phyloP scores from a whole-genome alignment of 2,113 vertebrate species.

The Lampris megalopsis region DNA sequence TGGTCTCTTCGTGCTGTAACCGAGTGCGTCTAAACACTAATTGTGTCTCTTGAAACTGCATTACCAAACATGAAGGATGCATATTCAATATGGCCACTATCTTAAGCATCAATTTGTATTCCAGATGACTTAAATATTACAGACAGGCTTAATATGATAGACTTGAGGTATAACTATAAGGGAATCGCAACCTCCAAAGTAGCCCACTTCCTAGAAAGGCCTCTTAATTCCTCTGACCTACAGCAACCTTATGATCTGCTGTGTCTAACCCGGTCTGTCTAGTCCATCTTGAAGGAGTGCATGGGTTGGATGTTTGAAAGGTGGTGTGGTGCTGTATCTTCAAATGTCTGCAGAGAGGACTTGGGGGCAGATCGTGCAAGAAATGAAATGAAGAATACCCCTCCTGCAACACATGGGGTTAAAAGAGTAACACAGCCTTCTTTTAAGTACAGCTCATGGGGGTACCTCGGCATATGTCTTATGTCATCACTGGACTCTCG shows the following conservation, averaged over 20 bases:
- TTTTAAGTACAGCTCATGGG: background rate
- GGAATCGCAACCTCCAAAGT: background rate
- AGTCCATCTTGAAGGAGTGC: background rate
- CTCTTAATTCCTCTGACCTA: conserved; percentile 27
- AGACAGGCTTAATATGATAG: background rate
- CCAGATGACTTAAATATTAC: background rate
- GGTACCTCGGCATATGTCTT: too few species aligned
- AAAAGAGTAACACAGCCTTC: background rate
- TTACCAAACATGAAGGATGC: background rate
- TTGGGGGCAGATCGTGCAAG: background rate
- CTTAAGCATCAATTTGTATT: background rate
- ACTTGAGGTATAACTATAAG: background rate
- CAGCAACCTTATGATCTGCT: background rate
- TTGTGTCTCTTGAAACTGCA: conserved; percentile 2
- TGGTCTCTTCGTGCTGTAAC: conserved; percentile 7
- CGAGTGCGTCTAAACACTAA: background rate
- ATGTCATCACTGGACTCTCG: background rate
- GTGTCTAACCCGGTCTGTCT: conserved; percentile 1
- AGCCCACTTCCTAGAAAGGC: conserved; percentile 9
- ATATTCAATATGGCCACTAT: background rate
- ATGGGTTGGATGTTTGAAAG: background rate
- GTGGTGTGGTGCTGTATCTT: background rate
- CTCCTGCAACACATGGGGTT: background rate
- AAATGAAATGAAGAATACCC: background rate
- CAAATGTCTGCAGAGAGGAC: conserved; percentile 10